phyloP scores from a whole-genome alignment of 2,797 vertebrate species.

The Emydoidea blandingii region DNA sequence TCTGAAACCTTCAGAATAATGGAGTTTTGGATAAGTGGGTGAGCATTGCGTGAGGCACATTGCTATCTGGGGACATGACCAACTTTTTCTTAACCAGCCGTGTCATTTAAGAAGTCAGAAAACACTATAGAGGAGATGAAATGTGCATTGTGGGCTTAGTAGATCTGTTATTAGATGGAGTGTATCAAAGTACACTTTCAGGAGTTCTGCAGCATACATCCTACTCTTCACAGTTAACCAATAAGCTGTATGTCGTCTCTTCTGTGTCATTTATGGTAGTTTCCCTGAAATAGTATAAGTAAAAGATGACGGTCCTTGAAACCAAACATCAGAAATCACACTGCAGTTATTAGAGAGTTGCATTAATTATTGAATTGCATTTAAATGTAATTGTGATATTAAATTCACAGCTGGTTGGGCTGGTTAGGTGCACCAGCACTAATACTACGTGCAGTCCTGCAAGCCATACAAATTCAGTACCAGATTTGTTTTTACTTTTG shows the following conservation, averaged over 20 bases:
- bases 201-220: not conserved
- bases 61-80: constrained; percentile 69
- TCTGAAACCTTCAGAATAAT: constrained; percentile 70
- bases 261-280: not conserved
- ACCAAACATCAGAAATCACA: not conserved
- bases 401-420: constrained; percentile 19
- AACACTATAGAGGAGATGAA: constrained; percentile 25
- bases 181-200: not conserved
- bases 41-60: constrained; percentile 49
- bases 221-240: constrained; percentile 21
- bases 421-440: not conserved
- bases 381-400: constrained; percentile 24
- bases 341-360: not conserved
- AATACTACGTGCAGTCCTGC: not conserved
- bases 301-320: constrained; percentile 19
- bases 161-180: constrained; percentile 50
- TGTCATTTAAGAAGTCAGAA: constrained; percentile 45
- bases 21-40: constrained; percentile 72
- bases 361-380: constrained; percentile 28
- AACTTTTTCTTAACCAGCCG: constrained; percentile 67
- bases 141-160: not conserved
- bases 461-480: not conserved
- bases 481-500: not conserved
- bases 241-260: not conserved
- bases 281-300: not conserved